Percentiles rank a stretch among this genome's conserved stretches.
These are phyloP conservation scores for Iphiclides podalirius DNA, from an alignment of 2,888 invertebrate genomes.

Conservation along the genomic window DNA sequence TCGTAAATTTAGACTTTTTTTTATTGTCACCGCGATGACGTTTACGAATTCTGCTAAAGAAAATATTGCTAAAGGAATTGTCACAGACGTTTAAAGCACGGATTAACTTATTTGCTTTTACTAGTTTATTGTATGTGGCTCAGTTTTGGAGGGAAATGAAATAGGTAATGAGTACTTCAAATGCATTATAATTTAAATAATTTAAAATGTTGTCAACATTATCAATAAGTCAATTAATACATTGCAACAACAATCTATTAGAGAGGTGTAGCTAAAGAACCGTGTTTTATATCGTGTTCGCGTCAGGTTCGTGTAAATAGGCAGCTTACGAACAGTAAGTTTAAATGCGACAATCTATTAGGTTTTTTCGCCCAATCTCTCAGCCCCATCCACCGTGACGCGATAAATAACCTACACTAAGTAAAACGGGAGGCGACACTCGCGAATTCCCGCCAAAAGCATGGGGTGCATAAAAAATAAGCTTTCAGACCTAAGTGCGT, in stretches of 20 bases:
- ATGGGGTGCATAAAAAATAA: conserved; percentile 74
- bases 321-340: not conserved
- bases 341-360: conserved; percentile 30
- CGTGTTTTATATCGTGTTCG: no score
- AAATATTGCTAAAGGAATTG: not conserved
- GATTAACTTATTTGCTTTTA: no score
- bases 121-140: no score
- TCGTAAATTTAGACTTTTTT: not conserved
- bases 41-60: not conserved
- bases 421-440: conserved; percentile 57
- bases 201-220: no score
- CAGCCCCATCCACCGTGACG: conserved; percentile 29
- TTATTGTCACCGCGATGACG: not conserved
- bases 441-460: conserved; percentile 45
- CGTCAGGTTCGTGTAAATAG: not conserved
- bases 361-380: conserved; percentile 31
- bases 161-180: no score
- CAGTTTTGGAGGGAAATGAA: no score
- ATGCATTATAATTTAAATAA: no score
- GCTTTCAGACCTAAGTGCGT: conserved; percentile 63
- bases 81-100: no score
- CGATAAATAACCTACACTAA: conserved; percentile 66
- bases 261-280: no score
- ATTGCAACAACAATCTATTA: no score
- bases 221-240: no score